Conservation (phyloP, 2,113 vertebrate genomes). For the Dipodomys merriami region DNA sequence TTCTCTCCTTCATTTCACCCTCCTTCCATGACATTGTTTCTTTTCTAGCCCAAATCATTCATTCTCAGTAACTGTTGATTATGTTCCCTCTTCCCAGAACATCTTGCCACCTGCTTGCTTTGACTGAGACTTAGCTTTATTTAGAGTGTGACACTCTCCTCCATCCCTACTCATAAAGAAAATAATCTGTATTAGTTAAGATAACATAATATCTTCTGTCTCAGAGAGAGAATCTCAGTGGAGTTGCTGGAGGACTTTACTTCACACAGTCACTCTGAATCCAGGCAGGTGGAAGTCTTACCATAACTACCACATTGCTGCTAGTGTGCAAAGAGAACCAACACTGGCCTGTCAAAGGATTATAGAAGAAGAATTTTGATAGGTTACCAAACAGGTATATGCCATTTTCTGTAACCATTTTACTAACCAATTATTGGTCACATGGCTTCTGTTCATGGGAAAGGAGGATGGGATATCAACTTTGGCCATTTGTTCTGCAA, state of each 20-base stretch:
- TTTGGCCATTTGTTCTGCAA: not conserved
- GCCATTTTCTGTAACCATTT: not conserved
- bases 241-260: no score
- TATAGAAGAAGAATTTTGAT: not conserved
- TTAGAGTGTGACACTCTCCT: not conserved
- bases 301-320: not conserved
- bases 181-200: not conserved
- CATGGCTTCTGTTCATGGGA: not conserved
- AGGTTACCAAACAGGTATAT: not conserved
- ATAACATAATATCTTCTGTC: not conserved
- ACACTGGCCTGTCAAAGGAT: not conserved
- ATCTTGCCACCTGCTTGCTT: not conserved
- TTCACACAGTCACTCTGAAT: not conserved
- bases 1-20: not conserved
- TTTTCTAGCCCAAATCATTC: not conserved
- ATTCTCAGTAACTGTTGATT: not conserved
- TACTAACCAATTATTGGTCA: not conserved
- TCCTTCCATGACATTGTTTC: not conserved
- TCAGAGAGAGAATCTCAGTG: not conserved
- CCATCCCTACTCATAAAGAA: not conserved
- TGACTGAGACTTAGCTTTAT: not conserved
- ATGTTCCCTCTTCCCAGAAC: slow-evolving; percentile 1
- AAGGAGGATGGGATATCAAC: not conserved
- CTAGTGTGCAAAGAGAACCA: not conserved
- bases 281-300: not conserved